A percentile compares a stretch with the other conserved stretches of the same genome.
Conservation (phyloP, 2,113 vertebrate genomes). For the Ariopsis seemanni region DNA sequence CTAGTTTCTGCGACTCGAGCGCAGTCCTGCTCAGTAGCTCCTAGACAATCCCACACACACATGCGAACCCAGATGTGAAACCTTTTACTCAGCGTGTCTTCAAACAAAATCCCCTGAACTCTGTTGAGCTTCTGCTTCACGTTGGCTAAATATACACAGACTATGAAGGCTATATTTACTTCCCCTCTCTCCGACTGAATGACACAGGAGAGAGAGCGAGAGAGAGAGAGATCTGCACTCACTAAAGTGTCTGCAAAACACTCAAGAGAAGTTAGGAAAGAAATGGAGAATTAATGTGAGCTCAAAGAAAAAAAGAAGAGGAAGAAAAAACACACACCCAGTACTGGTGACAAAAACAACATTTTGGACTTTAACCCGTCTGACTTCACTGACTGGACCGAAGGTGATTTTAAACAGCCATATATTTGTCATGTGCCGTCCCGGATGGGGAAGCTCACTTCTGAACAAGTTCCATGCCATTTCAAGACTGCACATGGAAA, state of each 20-base stretch:
- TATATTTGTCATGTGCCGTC: background rate
- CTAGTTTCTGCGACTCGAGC: conserved; percentile 90
- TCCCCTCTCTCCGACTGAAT: conserved; percentile 68
- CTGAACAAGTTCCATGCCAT: conserved; percentile 32
- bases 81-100: conserved; percentile 57
- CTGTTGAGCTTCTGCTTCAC: conserved; percentile 66
- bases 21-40: conserved; percentile 89
- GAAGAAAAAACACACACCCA: background rate
- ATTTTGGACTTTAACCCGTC: background rate
- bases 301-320: conserved; percentile 34
- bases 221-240: background rate
- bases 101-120: conserved; percentile 65
- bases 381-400: background rate
- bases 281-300: conserved; percentile 20
- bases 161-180: conserved; percentile 81
- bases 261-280: background rate
- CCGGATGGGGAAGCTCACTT: background rate
- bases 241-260: conserved; percentile 12
- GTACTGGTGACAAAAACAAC: conserved; percentile 34
- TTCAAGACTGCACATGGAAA: conserved; percentile 67
- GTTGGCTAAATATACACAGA: conserved; percentile 79
- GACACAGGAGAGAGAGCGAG: conserved; percentile 55
- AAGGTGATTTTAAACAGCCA: conserved; percentile 23
- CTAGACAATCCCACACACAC: conserved; percentile 64
- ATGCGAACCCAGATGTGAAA: conserved; percentile 50